Evolutionary conservation across 1,140 invertebrate species (phyloP), one percentile per base, ranked within the genome.

Genomic region (Drosophila serrata): DNA sequence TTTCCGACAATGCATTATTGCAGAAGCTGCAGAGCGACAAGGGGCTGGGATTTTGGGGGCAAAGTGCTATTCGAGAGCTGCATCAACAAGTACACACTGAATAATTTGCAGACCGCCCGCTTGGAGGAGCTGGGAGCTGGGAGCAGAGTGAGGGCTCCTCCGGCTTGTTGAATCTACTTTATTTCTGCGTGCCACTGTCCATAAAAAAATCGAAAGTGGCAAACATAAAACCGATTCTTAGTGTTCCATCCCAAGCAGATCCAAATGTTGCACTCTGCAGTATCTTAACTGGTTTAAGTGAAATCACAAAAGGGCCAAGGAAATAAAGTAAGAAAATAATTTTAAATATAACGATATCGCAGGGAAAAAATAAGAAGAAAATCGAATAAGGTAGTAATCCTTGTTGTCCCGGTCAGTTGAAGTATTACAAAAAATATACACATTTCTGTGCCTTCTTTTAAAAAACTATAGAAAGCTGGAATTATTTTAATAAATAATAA

Each of bases 31-130:
- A 53, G 46, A 59, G 73, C 55, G 48, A 27, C 19, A 22, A 22
- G 27, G 55, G 39, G 46, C n/a, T 31, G 49, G 51, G 57, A 12
- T 33, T 4, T 8, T 37, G 61, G 68, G 27, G 67, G 56, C 42
- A 29, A 22, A 58, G 53, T 73, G 56, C 58, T 61, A 11, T 58
- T 59, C 68, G 72, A 64, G 56, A 37, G 82, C 63, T 81, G 84
- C 81, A 88, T 88, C 84, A 90, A 88, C 84, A 88, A 88, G 84
- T 88, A 90, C 70, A 84, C 61, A 77, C 73, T 72, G 69, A 72
- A 73, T 73, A 73, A 73, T 73, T 72, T 73, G 42, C 69, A 58
- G 67, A 39, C 22, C 67, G 39, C 67, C 51, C 67, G 49, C 39
- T 7, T 40, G 33, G 48, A 70, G n/a, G 51, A 45, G 22, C 19